These are phyloP conservation scores for Lepeophtheirus nordmannii DNA, from an alignment of 2,888 invertebrate species.

Conservation along the genomic window DNA sequence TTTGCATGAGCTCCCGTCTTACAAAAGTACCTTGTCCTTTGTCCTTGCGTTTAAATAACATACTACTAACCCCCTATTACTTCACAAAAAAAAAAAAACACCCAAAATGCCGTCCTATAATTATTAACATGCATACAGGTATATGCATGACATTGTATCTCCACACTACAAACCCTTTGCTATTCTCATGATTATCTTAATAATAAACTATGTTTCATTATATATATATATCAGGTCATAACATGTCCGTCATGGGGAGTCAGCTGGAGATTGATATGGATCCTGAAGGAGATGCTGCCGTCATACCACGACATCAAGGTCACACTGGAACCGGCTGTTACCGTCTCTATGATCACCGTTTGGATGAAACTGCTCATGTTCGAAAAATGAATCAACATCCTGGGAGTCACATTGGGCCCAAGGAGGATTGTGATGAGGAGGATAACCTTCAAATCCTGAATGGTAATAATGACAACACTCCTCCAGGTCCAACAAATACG, in stretches of 20 bases:
- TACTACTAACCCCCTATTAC: too few species aligned
- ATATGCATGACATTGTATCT: too few species aligned
- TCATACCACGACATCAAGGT: slow-evolving; percentile 29
- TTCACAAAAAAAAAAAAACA: too few species aligned
- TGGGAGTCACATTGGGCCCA: not conserved
- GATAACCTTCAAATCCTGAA: not conserved
- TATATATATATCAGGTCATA: slow-evolving; percentile 51
- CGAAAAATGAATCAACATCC: not conserved
- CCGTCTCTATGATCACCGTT: slow-evolving; percentile 34
- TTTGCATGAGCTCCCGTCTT: too few species aligned
- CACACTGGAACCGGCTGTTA: slow-evolving; percentile 36
- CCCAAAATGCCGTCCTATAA: too few species aligned
- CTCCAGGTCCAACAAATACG: not conserved
- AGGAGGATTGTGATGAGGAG: not conserved
- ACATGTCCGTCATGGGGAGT: slow-evolving; percentile 67
- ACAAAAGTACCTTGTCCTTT: too few species aligned
- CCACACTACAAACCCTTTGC: too few species aligned
- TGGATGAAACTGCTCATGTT: slow-evolving; percentile 27
- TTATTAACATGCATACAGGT: too few species aligned
- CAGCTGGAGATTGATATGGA: slow-evolving; percentile 42
- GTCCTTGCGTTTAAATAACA: too few species aligned
- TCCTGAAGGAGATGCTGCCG: slow-evolving; percentile 31
- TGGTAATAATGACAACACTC: not conserved
- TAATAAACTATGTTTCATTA: too few species aligned
- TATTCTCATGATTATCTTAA: too few species aligned